Conservation (phyloP, 2,888 invertebrate species). For the Acanthoscelides obtectus region DNA sequence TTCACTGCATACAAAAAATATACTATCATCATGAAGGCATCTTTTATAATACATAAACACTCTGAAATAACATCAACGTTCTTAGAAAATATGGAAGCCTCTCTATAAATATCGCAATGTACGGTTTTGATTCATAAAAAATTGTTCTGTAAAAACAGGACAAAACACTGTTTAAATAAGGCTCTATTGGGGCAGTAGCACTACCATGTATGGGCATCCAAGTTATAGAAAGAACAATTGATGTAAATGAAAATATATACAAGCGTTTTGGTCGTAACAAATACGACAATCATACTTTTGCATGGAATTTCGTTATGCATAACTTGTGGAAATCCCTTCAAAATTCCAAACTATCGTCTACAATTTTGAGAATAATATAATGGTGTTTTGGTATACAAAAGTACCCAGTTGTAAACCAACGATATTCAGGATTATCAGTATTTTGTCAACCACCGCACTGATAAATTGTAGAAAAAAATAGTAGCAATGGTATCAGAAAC, state of each 20-base stretch:
- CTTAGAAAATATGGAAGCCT: constrained; percentile 3
- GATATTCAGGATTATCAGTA: too few species aligned
- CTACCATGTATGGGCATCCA: not conserved
- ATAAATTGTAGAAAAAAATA: too few species aligned
- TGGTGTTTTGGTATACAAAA: too few species aligned
- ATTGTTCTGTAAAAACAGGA: not conserved
- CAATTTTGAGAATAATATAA: too few species aligned
- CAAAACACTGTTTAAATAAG: not conserved
- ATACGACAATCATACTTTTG: not conserved
- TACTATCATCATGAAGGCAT: constrained; percentile 6
- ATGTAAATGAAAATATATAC: not conserved
- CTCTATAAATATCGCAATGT: not conserved
- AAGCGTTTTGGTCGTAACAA: not conserved
- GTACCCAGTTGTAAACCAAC: too few species aligned
- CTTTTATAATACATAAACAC: not conserved
- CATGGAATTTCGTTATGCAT: constrained; percentile 1
- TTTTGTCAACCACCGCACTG: too few species aligned
- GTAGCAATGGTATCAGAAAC: too few species aligned
- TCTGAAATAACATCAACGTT: constrained; percentile 1
- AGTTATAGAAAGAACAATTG: not conserved
- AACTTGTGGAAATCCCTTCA: too few species aligned
- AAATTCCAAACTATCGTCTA: too few species aligned
- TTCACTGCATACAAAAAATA: constrained; percentile 7
- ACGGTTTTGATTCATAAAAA: not conserved
- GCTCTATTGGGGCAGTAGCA: not conserved